A percentile compares a stretch with the other conserved stretches of the same genome.
phyloP scores from a whole-genome alignment of 2,797 vertebrate genomes.

The Alcedo atthis region DNA sequence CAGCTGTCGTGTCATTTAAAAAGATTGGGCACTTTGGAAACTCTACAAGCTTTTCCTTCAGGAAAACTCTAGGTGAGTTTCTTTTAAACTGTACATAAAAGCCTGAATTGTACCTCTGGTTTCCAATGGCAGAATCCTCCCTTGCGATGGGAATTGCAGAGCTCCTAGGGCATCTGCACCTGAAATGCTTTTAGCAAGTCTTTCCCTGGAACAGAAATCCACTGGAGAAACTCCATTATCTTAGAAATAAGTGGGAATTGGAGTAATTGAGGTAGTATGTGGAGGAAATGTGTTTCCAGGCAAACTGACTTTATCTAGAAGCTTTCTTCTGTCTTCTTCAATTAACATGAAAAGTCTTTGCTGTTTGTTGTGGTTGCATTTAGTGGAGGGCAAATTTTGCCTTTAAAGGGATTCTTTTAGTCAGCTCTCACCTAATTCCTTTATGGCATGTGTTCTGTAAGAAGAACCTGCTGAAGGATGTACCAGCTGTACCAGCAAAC shows the following conservation, averaged over 20 bases:
- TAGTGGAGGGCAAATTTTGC: not conserved
- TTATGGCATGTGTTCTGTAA: conserved; percentile 30
- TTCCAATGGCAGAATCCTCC: not conserved
- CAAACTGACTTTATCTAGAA: not conserved
- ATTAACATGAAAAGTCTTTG: not conserved
- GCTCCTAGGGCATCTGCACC: not conserved
- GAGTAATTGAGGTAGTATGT: not conserved
- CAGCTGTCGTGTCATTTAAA: conserved; percentile 32
- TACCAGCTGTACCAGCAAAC: not conserved
- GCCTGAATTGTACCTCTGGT: not conserved
- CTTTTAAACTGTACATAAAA: not conserved
- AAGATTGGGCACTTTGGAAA: conserved; percentile 5
- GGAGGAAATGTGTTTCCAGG: conserved; percentile 4
- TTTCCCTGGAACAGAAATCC: not conserved
- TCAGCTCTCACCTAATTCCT: conserved; percentile 46
- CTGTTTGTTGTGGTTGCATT: not conserved
- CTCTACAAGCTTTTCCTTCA: conserved; percentile 17
- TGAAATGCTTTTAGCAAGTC: not conserved
- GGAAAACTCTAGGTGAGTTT: conserved; percentile 3
- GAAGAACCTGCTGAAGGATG: not conserved
- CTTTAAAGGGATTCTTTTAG: conserved; percentile 28
- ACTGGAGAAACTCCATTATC: not conserved
- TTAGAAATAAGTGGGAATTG: not conserved
- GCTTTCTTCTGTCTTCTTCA: not conserved
- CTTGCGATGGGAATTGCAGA: not conserved